A percentile compares a stretch with the other conserved stretches of the same genome.
Evolutionary conservation across 1,140 invertebrate species (phyloP).

Genomic region (Papilio aristodemus): DNA sequence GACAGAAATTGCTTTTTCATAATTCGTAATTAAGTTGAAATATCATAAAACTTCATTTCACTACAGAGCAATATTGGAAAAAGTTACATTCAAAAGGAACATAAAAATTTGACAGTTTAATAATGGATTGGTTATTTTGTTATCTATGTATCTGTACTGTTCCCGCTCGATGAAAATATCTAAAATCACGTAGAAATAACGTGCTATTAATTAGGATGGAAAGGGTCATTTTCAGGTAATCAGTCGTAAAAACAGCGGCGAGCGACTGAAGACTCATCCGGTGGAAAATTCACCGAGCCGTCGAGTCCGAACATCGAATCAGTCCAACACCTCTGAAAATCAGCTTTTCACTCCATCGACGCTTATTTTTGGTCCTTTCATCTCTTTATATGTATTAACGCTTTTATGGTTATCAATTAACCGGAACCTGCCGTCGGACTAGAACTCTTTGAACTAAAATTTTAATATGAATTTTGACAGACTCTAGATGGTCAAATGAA

Average conservation of each 20-base stretch:
- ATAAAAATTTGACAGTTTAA: too few relatives aligned
- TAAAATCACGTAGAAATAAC: constrained; percentile 41
- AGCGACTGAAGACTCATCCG: constrained; percentile 65
- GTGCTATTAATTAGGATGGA: constrained; percentile 62
- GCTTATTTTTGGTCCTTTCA: constrained; percentile 77
- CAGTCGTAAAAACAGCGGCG: constrained; percentile 70
- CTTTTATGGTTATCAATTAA: constrained; percentile 39
- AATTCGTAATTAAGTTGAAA: constrained; percentile 20
- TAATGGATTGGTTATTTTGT: too few relatives aligned
- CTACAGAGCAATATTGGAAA: neutral
- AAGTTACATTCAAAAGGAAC: neutral
- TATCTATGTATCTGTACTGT: too few relatives aligned
- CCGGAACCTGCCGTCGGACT: constrained; percentile 18
- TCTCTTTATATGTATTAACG: constrained; percentile 72
- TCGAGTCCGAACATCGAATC: constrained; percentile 70
- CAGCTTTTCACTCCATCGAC: constrained; percentile 71
- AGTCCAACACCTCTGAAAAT: constrained; percentile 78
- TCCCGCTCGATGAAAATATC: neutral
- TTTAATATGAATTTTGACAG: constrained; percentile 15
- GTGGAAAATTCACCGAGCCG: constrained; percentile 77
- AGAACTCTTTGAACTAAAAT: neutral
- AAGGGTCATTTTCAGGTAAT: constrained; percentile 66
- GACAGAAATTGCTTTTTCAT: constrained; percentile 24
- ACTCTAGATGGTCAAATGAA: neutral
- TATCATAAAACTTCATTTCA: neutral